These are phyloP conservation scores for Chroicocephalus ridibundus DNA, from an alignment of 2,113 vertebrate genomes.

Conservation along the genomic window DNA sequence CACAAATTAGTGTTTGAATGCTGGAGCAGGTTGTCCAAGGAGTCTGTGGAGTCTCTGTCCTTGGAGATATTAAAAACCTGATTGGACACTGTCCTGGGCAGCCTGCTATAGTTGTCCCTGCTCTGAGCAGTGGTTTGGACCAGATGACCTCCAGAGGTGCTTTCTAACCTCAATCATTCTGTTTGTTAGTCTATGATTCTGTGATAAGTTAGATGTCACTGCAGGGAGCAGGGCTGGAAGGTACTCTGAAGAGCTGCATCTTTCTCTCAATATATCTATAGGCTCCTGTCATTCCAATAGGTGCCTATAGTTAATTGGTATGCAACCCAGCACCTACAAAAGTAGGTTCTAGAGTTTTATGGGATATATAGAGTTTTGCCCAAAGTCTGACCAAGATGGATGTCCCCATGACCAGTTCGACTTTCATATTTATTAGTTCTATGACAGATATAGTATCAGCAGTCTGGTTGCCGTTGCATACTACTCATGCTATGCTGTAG, in stretches of 20 bases:
- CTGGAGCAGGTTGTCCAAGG: background rate
- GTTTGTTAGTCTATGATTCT: background rate
- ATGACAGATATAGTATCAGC: background rate
- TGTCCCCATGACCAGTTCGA: background rate
- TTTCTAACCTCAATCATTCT: background rate
- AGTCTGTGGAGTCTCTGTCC: background rate
- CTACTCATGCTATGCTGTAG: background rate
- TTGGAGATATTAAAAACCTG: background rate
- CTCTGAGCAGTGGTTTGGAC: background rate
- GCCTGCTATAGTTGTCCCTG: background rate
- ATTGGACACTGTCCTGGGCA: background rate
- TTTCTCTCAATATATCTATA: background rate
- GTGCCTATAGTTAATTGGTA: background rate
- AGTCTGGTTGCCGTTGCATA: background rate
- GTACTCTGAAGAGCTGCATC: background rate
- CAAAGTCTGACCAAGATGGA: background rate
- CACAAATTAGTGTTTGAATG: background rate
- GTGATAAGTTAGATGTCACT: background rate
- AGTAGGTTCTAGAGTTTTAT: background rate
- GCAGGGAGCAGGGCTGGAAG: background rate
- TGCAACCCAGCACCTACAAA: background rate
- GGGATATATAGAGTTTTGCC: background rate
- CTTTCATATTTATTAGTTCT: background rate
- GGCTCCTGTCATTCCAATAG: background rate
- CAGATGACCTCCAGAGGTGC: background rate